Percentiles rank a stretch among this genome's conserved stretches.
These are phyloP conservation scores for Zaprionus ornatus DNA, from an alignment of 1,140 invertebrate genomes.

Conservation along the genomic window DNA sequence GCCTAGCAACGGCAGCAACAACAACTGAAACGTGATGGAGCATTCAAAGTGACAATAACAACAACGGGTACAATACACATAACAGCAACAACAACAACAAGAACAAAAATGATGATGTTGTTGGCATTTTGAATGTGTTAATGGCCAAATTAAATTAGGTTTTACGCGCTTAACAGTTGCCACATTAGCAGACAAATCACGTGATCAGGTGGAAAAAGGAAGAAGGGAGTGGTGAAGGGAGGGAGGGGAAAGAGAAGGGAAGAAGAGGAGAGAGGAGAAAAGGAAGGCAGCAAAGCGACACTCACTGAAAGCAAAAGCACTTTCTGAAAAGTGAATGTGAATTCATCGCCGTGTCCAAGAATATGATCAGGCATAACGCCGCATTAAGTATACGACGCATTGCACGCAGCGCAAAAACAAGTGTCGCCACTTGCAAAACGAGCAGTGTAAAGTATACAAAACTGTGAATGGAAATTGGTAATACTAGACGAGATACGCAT, in stretches of 20 bases:
- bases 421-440: conserved; percentile 12
- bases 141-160: conserved; percentile 67
- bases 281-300: conserved; percentile 15
- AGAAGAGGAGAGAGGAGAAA: background rate
- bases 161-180: conserved; percentile 50
- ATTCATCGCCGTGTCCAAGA: conserved; percentile 6
- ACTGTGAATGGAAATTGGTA: conserved; percentile 15
- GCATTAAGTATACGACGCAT: conserved; percentile 40
- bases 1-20: conserved; percentile 13
- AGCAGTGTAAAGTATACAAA: background rate
- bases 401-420: conserved; percentile 10
- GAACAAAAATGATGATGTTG: conserved; percentile 21
- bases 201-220: background rate
- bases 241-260: background rate
- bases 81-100: conserved; percentile 14
- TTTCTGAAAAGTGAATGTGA: conserved; percentile 32
- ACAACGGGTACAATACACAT: background rate
- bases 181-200: conserved; percentile 41
- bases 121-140: conserved; percentile 54
- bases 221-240: background rate
- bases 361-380: conserved; percentile 13
- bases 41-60: conserved; percentile 45
- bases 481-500: background rate
- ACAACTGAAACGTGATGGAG: conserved; percentile 61
- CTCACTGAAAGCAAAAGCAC: conserved; percentile 9